A percentile compares a stretch with the other conserved stretches of the same genome.
phyloP scores from a whole-genome alignment of 2,888 invertebrate genomes.

The Tetramorium bicarinatum region DNA sequence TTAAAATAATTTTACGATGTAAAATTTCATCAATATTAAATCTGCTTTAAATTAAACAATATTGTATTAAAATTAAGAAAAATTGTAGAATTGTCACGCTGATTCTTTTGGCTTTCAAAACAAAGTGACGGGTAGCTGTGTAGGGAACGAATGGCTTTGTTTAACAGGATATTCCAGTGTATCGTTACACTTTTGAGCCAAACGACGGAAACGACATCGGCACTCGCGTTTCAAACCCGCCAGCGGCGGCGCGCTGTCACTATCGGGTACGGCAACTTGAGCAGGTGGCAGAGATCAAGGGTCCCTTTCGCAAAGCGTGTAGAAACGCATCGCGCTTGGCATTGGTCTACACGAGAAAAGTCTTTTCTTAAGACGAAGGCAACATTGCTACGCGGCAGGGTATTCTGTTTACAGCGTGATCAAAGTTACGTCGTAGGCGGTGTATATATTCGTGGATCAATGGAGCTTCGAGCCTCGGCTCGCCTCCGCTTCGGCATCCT shows the following conservation, averaged over 20 bases:
- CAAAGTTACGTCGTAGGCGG: constrained; percentile 74
- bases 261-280: constrained; percentile 30
- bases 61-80: background rate
- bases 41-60: background rate
- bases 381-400: constrained; percentile 36
- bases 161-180: constrained; percentile 29
- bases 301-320: background rate
- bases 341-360: constrained; percentile 3
- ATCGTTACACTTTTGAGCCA: constrained; percentile 17
- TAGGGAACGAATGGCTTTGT: background rate
- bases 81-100: background rate
- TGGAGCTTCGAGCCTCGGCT: constrained; percentile 71
- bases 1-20: background rate
- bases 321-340: background rate
- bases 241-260: background rate
- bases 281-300: constrained; percentile 37
- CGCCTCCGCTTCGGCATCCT: constrained; percentile 57
- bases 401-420: constrained; percentile 70
- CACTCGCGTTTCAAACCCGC: constrained; percentile 24
- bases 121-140: background rate
- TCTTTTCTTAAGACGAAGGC: constrained; percentile 44
- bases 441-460: constrained; percentile 76
- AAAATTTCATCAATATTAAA: constrained; percentile 5
- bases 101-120: background rate
- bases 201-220: constrained; percentile 13